Evolutionary conservation across 2,113 vertebrate genomes (phyloP), one percentile per base, ranked within the genome.

Genomic region (Poeciliopsis turrubarensis): DNA sequence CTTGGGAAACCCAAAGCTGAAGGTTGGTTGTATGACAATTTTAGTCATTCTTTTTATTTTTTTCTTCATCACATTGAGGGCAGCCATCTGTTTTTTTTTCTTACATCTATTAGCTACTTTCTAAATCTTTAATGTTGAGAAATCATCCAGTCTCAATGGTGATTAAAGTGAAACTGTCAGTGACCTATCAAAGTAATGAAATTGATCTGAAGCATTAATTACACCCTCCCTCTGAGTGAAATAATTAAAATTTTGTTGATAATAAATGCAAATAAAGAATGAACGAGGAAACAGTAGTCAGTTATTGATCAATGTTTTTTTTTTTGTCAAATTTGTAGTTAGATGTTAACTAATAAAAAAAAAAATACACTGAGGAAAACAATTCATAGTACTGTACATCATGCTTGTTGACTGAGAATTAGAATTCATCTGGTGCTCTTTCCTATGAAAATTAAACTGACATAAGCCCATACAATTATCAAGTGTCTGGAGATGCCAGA

Each of bases 1-100:
- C 92, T 95, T 8, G 94, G 94, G 61, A 95, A 91, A 63, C 95
- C 95, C 31, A 95, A 93, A 75, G 26, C 94, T 61, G 94, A 95
- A 85, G 94, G 95, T 95, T 61, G 60, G 80, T 71, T 39, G 14
- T 37, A 9, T n/a, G 37, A 22, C 44, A 63, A 2, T 9, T 32
- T n/a, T 27, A 32, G 34, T 47, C 12, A 66, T 54, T 72, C 22
- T 6, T 27, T 10, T 32, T 15, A 11, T 25, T 29, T 29, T 47
- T 25, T 3, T n/a, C 22, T 44, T n/a, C 29, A 31, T 68, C n/a
- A 32, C 3, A 41, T 34, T 39, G 44, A 17, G 14, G 44, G 17
- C 5, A 47, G 44, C 17, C 14, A 47, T 47, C 17, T 19, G 5
- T 19, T 32, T 34, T 31, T 63, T 64, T 64, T 64, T 22, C 26